A percentile compares a stretch with the other conserved stretches of the same genome.
Evolutionary conservation across 2,888 invertebrate genomes (phyloP).

Genomic region (Portevinia maculata): DNA sequence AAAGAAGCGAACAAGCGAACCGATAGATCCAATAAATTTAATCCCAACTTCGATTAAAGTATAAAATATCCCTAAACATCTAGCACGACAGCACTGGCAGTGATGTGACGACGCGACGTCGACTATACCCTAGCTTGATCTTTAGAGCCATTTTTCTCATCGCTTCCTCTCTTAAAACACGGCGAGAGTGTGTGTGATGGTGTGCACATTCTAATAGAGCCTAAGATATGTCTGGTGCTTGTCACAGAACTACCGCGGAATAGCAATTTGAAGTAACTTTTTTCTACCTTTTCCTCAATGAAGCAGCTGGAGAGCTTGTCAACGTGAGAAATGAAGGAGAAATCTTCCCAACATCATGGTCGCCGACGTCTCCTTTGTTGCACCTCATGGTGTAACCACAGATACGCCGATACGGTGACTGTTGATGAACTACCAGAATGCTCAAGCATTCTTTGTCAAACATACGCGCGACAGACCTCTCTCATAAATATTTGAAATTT

Average conservation of each 20-base stretch:
- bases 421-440: constrained; percentile 53
- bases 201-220: constrained; percentile 67
- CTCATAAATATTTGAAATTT: constrained; percentile 74
- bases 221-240: constrained; percentile 73
- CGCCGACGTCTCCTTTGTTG: constrained; percentile 67
- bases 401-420: neutral
- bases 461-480: constrained; percentile 36
- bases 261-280: constrained; percentile 50
- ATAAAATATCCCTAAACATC: too few species aligned
- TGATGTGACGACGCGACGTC: too few species aligned
- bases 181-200: constrained; percentile 16
- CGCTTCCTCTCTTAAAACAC: neutral
- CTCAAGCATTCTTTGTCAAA: constrained; percentile 67
- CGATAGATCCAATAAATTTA: too few species aligned
- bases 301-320: constrained; percentile 64
- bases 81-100: too few species aligned
- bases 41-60: too few species aligned
- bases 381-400: constrained; percentile 27
- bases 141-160: constrained; percentile 35
- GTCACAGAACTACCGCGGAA: constrained; percentile 71
- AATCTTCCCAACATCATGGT: constrained; percentile 47
- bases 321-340: constrained; percentile 61
- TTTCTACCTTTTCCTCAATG: neutral
- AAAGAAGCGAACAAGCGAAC: too few species aligned
- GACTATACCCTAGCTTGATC: neutral